Base-by-base conservation (phyloP, 2,797 vertebrate genomes). In the Sternarchorhynchus goeldii region DNA sequence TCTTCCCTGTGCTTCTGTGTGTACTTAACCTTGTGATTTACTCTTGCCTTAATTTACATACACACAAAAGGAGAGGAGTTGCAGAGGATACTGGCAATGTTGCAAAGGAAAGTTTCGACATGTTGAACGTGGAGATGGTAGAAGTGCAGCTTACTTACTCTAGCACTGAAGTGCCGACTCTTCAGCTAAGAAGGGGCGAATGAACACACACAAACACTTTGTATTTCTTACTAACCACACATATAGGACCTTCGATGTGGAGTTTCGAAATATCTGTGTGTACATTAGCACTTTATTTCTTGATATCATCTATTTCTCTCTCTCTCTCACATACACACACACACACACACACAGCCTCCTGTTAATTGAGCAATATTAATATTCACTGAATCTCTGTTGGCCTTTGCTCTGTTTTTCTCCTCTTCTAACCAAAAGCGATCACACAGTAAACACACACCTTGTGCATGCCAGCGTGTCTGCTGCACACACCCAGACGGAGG, bases 401-500 rank as follows among this genome's bases (percentile, higher is more conserved):
- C 78, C 78, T 75, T 80, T 80, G 78, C 72, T 80, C 78, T 80
- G 69, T 80, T 75, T 79, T 80, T 57, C 73, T 76, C 73, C 59
- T 70, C 67, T 64, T 80, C 66, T 76, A 76, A 75, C 76, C 73
- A 80, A 80, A 80, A 57, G 57, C 65, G 72, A 69, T 79, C 66
- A 76, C 73, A 34, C 65, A 57, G 66, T 73, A 80, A 75, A 80
- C 73, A 75, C 67, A 41, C 65, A 1, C 20, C 58, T 56, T 31
- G 8, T 29, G 64, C 57, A 62, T 80, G 72, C 78, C 78, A 80
- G 56, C 29, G 6, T 18, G 45, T 18, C 63, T 41, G 7, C 18
- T 17, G 20, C 59, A 16, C 1, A 41, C 41, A 39, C 36, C 64
- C 64, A 25, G 34, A 66, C 8, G 18, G 21, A 16, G 57, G 20